Percentiles rank a stretch among this genome's conserved stretches.
Evolutionary conservation across 2,113 vertebrate species (phyloP).

Genomic region (Poeciliopsis retropinna): DNA sequence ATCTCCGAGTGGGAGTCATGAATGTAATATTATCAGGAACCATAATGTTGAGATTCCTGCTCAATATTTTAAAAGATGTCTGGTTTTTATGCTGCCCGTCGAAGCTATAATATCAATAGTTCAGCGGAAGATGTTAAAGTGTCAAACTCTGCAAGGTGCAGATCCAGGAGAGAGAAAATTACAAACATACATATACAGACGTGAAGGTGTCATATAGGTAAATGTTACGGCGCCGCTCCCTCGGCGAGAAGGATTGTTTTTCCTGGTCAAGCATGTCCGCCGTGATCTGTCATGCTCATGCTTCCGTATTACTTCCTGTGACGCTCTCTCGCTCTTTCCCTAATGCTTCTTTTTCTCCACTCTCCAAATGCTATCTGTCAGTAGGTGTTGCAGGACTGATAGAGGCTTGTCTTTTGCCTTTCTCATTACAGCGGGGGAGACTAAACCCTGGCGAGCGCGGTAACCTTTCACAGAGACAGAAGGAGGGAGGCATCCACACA

Average conservation of each 20-base stretch:
- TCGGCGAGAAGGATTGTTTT: conserved; percentile 44
- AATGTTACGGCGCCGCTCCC: conserved; percentile 32
- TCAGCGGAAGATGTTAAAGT: conserved; percentile 51
- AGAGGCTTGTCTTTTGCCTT: conserved; percentile 66
- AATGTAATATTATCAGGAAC: conserved; percentile 63
- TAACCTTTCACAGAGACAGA: conserved; percentile 76
- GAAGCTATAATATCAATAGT: conserved; percentile 39
- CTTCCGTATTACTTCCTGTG: conserved; percentile 64
- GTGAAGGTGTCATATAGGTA: conserved; percentile 46
- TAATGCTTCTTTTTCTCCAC: conserved; percentile 61
- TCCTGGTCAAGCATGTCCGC: conserved; percentile 46
- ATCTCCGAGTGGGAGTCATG: conserved; percentile 64
- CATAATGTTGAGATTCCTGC: conserved; percentile 49
- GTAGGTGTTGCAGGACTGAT: conserved; percentile 67
- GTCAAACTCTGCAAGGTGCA: conserved; percentile 51
- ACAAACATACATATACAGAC: conserved; percentile 52
- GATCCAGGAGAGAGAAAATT: conserved; percentile 32
- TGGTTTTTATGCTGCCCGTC: conserved; percentile 49
- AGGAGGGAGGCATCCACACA: conserved; percentile 63
- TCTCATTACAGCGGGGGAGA: conserved; percentile 70
- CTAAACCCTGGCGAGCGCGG: conserved; percentile 52
- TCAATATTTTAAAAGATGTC: conserved; percentile 71
- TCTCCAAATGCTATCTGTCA: conserved; percentile 69
- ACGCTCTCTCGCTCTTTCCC: conserved; percentile 59
- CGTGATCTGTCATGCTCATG: conserved; percentile 61